Conservation (phyloP, 1,140 invertebrate genomes). For the Grapholita molesta region DNA sequence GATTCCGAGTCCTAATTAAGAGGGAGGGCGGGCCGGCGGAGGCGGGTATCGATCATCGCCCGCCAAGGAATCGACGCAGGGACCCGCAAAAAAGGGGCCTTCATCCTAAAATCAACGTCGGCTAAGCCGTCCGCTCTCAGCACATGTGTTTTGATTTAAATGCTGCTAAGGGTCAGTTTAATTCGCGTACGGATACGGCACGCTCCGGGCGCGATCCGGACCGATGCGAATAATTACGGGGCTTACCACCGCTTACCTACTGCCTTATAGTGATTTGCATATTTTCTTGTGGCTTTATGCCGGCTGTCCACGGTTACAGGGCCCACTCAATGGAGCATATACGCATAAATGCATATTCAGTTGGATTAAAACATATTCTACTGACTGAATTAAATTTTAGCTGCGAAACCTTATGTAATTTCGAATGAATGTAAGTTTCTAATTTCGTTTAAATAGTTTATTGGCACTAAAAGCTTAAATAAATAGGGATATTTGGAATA, state of each 20-base stretch:
- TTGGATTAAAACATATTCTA: constrained; percentile 2
- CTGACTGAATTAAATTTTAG: background rate
- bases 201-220: constrained; percentile 71
- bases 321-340: background rate
- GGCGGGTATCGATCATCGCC: constrained; percentile 73
- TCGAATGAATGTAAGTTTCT: too few species aligned
- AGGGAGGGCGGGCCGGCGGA: constrained; percentile 65
- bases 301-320: constrained; percentile 24
- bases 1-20: constrained; percentile 79
- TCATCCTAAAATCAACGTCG: constrained; percentile 73
- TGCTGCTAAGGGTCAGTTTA: constrained; percentile 71
- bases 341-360: constrained; percentile 12
- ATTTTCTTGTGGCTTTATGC: constrained; percentile 69
- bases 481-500: background rate
- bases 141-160: constrained; percentile 77
- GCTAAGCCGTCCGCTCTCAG: constrained; percentile 66
- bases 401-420: background rate
- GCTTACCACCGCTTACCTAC: constrained; percentile 75
- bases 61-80: constrained; percentile 74
- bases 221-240: constrained; percentile 77
- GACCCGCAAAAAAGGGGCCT: constrained; percentile 74
- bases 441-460: too few species aligned
- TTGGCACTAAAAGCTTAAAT: too few species aligned
- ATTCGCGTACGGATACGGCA: constrained; percentile 61
- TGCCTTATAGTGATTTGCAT: constrained; percentile 74